These are phyloP conservation scores for Delphinapterus leucas DNA, from an alignment of 2,113 vertebrate genomes.

Conservation along the genomic window DNA sequence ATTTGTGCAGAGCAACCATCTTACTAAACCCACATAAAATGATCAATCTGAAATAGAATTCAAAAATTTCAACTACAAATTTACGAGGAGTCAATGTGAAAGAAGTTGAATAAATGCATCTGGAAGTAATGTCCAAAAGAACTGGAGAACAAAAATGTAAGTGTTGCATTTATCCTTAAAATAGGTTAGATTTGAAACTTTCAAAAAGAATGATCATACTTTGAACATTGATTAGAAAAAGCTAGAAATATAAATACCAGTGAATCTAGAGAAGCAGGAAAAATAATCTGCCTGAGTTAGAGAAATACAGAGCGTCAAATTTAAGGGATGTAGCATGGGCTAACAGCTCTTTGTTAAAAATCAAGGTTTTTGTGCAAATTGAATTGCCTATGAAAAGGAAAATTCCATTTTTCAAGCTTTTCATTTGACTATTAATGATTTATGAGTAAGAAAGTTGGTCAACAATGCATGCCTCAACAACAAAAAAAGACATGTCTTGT, in stretches of 20 bases:
- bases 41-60: background rate
- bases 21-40: background rate
- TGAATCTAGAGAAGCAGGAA: background rate
- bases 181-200: background rate
- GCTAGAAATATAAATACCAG: background rate
- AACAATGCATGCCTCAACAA: background rate
- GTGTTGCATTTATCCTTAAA: background rate
- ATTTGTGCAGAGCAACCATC: background rate
- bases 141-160: background rate
- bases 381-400: background rate
- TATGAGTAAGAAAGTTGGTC: conserved; percentile 7
- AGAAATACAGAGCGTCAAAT: background rate
- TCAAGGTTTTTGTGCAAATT: background rate
- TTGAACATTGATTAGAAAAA: background rate
- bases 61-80: background rate
- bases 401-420: background rate
- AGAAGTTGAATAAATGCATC: background rate
- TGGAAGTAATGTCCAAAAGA: background rate
- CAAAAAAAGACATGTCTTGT: background rate
- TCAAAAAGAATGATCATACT: background rate
- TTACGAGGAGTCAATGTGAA: background rate
- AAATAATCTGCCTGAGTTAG: background rate
- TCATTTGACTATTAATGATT: conserved; percentile 33
- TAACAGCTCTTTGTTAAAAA: conserved; percentile 39
- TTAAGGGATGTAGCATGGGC: background rate